A percentile compares a stretch with the other conserved stretches of the same genome.
Evolutionary conservation across 2,113 vertebrate genomes (phyloP).

Genomic region (Australoheros scitulus): DNA sequence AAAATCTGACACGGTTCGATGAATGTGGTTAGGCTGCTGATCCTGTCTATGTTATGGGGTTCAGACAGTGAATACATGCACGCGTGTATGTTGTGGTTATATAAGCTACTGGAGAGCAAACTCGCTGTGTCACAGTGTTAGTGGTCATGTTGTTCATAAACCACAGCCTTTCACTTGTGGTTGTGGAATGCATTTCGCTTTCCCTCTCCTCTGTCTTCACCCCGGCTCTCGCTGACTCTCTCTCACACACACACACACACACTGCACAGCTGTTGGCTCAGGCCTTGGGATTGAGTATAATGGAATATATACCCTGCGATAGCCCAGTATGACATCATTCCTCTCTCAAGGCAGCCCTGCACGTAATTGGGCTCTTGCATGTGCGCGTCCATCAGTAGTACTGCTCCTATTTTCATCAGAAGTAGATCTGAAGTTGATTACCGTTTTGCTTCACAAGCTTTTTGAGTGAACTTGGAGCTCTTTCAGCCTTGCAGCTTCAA

Average conservation of each 20-base stretch:
- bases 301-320: conserved; percentile 43
- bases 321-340: conserved; percentile 42
- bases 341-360: conserved; percentile 1
- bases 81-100: conserved; percentile 14
- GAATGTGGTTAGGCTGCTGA: conserved; percentile 24
- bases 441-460: background rate
- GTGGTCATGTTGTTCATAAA: conserved; percentile 58
- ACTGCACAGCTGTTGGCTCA: conserved; percentile 52
- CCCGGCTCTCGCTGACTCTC: background rate
- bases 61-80: conserved; percentile 15
- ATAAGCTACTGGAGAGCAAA: conserved; percentile 53
- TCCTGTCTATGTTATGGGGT: background rate
- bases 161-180: conserved; percentile 60
- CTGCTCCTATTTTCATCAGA: background rate
- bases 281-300: conserved; percentile 22
- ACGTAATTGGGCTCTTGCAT: background rate
- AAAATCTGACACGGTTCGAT: conserved; percentile 33
- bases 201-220: conserved; percentile 2
- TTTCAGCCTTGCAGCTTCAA: background rate
- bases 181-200: conserved; percentile 58
- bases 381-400: background rate
- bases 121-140: conserved; percentile 58
- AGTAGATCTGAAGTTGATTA: background rate
- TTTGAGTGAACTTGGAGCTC: background rate
- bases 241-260: background rate